Conservation (phyloP, 2,113 vertebrate species). For the Rhinoptilus africanus region DNA sequence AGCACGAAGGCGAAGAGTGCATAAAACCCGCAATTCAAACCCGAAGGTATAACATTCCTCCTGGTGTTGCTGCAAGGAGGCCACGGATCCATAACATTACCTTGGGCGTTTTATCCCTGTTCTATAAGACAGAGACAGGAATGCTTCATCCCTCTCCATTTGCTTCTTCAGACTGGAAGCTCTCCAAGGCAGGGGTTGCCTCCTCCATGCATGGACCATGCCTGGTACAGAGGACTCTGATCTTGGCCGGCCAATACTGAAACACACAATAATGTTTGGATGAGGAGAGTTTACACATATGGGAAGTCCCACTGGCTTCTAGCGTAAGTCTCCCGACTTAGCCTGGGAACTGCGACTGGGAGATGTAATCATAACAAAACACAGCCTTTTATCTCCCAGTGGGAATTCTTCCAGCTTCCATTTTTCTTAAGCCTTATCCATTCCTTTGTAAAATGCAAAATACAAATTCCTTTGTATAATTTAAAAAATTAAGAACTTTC, state of each 20-base stretch:
- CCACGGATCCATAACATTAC: rapidly evolving
- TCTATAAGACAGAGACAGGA: not conserved
- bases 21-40: not conserved
- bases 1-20: not conserved
- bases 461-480: not conserved
- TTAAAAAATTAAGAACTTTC: not conserved
- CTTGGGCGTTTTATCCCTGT: not conserved
- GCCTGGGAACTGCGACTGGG: not conserved
- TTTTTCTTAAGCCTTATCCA: not conserved
- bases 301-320: constrained; percentile 17
- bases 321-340: not conserved
- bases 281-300: not conserved
- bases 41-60: not conserved
- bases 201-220: not conserved
- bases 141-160: not conserved
- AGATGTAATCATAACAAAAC: constrained; percentile 14
- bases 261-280: not conserved
- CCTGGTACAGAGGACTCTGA: not conserved
- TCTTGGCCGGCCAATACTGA: not conserved
- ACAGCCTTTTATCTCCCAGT: not conserved
- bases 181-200: not conserved
- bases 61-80: not conserved
- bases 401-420: not conserved
- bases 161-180: not conserved
- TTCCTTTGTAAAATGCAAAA: not conserved